Evolutionary conservation across 1,140 invertebrate genomes (phyloP).

Genomic region (Elysia chlorotica): DNA sequence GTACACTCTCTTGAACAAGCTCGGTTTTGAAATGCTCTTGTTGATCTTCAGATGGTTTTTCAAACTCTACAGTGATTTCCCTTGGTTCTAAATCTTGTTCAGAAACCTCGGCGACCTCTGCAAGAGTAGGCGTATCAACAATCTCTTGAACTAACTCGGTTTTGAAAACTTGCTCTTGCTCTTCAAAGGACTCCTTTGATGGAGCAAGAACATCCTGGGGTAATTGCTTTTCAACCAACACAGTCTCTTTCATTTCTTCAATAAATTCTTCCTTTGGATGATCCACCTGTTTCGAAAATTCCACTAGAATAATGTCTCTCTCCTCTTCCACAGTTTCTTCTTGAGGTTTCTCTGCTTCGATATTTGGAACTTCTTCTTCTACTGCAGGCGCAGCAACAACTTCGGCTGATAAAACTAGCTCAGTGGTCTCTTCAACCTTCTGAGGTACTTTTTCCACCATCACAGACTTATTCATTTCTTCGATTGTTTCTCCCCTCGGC

Average conservation of each 20-base stretch:
- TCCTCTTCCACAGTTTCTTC: slow-evolving; percentile 25
- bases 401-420: slow-evolving; percentile 20
- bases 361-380: slow-evolving; percentile 9
- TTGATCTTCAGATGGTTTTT: slow-evolving; percentile 24
- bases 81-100: slow-evolving; percentile 21
- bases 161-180: slow-evolving; percentile 22
- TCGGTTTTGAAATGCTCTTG: slow-evolving; percentile 31
- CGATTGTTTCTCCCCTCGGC: slow-evolving; percentile 28
- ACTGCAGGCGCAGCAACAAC: not conserved
- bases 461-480: slow-evolving; percentile 29
- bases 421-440: slow-evolving; percentile 18
- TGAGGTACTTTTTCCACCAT: slow-evolving; percentile 22
- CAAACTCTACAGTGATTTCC: slow-evolving; percentile 23
- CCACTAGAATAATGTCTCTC: slow-evolving; percentile 21
- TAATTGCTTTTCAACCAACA: slow-evolving; percentile 22
- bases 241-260: slow-evolving; percentile 30
- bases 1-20: slow-evolving; percentile 26
- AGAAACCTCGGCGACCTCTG: slow-evolving; percentile 20
- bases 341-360: slow-evolving; percentile 18
- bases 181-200: slow-evolving; percentile 6
- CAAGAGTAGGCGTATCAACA: slow-evolving; percentile 22
- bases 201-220: slow-evolving; percentile 24
- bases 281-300: slow-evolving; percentile 28
- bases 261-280: slow-evolving; percentile 29
- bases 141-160: slow-evolving; percentile 21